Evolutionary conservation across 2,113 vertebrate genomes (phyloP).

Genomic region (Melanocharis versteri): DNA sequence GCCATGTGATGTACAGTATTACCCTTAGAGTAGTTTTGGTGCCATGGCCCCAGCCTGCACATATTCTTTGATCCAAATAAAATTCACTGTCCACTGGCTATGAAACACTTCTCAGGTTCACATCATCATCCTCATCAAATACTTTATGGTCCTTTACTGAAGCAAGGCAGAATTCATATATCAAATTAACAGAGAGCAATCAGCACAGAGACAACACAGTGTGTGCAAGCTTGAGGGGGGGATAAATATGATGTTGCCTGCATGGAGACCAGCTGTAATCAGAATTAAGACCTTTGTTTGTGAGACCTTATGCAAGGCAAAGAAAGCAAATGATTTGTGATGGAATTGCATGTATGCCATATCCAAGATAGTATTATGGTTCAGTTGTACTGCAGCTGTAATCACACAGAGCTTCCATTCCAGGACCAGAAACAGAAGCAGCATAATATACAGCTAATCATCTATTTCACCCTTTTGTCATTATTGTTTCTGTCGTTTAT

Average conservation of each 20-base stretch:
- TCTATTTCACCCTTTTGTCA: not conserved
- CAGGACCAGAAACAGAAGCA: not conserved
- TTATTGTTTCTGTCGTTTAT: not conserved
- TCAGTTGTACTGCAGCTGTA: not conserved
- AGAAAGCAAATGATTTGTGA: not conserved
- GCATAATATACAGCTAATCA: not conserved
- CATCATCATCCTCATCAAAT: not conserved
- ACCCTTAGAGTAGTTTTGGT: not conserved
- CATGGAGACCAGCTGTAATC: not conserved
- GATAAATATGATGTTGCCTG: not conserved
- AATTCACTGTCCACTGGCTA: not conserved
- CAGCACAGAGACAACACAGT: not conserved
- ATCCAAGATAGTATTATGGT: not conserved
- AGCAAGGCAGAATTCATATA: not conserved
- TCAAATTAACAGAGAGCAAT: not conserved
- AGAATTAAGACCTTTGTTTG: not conserved
- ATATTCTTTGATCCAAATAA: not conserved
- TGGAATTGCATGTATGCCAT: not conserved
- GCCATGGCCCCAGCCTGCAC: not conserved
- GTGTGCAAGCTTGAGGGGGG: not conserved
- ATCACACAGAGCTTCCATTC: not conserved
- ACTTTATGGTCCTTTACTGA: not conserved
- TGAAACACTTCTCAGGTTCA: not conserved
- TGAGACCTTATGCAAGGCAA: not conserved
- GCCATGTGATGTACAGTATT: accelerated